These are phyloP conservation scores for Dryococelus australis DNA, from an alignment of 2,888 invertebrate species.

Conservation along the genomic window DNA sequence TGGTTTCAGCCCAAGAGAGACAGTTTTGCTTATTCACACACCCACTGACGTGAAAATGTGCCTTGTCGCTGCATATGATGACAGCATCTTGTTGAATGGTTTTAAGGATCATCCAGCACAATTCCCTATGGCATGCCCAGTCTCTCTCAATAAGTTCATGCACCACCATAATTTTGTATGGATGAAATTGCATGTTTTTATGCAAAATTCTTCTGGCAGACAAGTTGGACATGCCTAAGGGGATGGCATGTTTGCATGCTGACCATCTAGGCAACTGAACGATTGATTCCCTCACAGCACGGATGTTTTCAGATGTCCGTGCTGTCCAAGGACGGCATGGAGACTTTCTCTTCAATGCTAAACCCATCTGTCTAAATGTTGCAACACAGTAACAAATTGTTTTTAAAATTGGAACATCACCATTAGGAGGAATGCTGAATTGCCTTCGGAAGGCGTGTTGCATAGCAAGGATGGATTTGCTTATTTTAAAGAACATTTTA, in stretches of 20 bases:
- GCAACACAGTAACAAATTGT: neutral
- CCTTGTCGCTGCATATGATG: neutral
- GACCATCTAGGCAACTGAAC: neutral
- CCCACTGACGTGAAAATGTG: neutral
- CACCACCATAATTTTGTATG: constrained; percentile 20
- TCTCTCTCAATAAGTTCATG: neutral
- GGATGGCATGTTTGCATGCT: neutral
- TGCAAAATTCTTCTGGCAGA: neutral
- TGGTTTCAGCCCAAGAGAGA: constrained; percentile 33
- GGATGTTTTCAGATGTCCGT: neutral
- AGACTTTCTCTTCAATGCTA: neutral
- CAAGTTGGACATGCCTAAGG: neutral
- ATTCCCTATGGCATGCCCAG: neutral
- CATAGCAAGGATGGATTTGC: neutral
- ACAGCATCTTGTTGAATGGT: neutral
- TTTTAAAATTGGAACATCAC: neutral
- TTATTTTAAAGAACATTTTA: neutral
- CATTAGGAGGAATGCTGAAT: neutral
- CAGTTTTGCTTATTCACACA: constrained; percentile 38
- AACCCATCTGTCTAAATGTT: neutral
- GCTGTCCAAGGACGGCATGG: neutral
- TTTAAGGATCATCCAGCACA: neutral
- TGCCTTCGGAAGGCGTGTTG: neutral
- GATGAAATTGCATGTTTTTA: neutral
- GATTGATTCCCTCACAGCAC: neutral